phyloP scores from a whole-genome alignment of 2,113 vertebrate genomes.

The Larimichthys polyactis region DNA sequence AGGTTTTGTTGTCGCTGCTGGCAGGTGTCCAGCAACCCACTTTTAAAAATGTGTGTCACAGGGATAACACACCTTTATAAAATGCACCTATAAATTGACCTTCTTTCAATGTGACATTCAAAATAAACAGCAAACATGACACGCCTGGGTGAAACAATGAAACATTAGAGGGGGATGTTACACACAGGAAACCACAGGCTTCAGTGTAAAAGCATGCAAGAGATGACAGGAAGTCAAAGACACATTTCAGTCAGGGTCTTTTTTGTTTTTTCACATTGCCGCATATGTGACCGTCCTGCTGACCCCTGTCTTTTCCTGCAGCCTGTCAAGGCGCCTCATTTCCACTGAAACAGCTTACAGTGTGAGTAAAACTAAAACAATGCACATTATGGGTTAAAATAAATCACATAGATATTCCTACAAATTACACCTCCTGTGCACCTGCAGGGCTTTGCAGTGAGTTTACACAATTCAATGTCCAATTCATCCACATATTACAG shows the following conservation, averaged over 20 bases:
- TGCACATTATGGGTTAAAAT: background rate
- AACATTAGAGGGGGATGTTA: background rate
- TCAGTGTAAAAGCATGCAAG: background rate
- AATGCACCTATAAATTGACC: background rate
- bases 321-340: background rate
- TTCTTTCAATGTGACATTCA: background rate
- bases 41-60: conserved; percentile 9
- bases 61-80: background rate
- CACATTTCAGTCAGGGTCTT: background rate
- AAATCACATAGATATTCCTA: background rate
- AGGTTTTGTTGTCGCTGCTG: background rate
- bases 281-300: conserved; percentile 59
- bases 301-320: conserved; percentile 10
- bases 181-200: rapidly evolving
- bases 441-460: background rate
- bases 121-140: background rate
- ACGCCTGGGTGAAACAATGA: background rate
- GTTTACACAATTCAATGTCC: background rate
- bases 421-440: background rate
- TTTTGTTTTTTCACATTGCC: conserved; percentile 36
- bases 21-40: conserved; percentile 32
- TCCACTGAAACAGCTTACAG: background rate
- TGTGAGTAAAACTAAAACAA: background rate
- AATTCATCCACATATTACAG: background rate
- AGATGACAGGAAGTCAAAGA: background rate